Conservation (phyloP, 2,797 vertebrate species). For the Ctenopoma multispine region DNA sequence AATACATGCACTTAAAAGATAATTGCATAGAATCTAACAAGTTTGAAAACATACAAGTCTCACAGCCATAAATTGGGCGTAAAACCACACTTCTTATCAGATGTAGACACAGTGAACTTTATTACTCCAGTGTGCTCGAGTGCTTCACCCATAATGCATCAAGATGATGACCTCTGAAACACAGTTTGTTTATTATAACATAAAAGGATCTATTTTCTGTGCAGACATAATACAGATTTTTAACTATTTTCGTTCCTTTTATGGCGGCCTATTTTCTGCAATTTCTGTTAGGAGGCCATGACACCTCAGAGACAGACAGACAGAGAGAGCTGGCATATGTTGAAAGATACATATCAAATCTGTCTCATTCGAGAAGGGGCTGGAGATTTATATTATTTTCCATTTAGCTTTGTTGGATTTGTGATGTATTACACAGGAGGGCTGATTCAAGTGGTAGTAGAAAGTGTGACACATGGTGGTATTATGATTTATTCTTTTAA, state of each 20-base stretch:
- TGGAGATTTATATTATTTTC: slow-evolving; percentile 61
- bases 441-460: slow-evolving; percentile 50
- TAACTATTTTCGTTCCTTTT: slow-evolving; percentile 25
- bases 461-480: slow-evolving; percentile 41
- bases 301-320: slow-evolving; percentile 22
- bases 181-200: slow-evolving; percentile 50
- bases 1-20: slow-evolving; percentile 45
- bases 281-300: slow-evolving; percentile 26
- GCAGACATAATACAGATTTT: slow-evolving; percentile 27
- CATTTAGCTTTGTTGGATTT: slow-evolving; percentile 70
- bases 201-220: slow-evolving; percentile 23
- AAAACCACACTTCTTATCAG: slow-evolving; percentile 60
- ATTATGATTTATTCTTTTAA: slow-evolving; percentile 73
- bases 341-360: slow-evolving; percentile 58
- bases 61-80: slow-evolving; percentile 47
- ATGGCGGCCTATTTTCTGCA: slow-evolving; percentile 7
- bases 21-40: slow-evolving; percentile 35
- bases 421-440: slow-evolving; percentile 54
- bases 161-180: slow-evolving; percentile 43
- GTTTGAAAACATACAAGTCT: slow-evolving; percentile 42
- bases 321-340: slow-evolving; percentile 33
- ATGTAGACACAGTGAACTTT: slow-evolving; percentile 50
- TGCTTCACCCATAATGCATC: slow-evolving; percentile 47
- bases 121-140: slow-evolving; percentile 38
- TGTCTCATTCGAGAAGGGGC: slow-evolving; percentile 50